Conservation (phyloP, 2,888 invertebrate genomes). For the Barypeithes pellucidus region DNA sequence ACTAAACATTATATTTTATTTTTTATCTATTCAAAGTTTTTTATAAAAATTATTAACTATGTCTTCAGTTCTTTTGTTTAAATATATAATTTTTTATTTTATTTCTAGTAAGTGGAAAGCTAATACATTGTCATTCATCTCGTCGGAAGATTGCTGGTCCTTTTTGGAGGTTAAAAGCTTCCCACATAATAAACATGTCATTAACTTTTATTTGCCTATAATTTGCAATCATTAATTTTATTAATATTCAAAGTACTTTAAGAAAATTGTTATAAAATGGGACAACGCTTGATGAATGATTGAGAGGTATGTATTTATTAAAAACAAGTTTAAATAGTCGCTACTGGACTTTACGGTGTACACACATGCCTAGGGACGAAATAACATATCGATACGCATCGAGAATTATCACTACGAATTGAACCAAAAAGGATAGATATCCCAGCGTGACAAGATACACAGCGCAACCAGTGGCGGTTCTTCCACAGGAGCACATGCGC, state of each 20-base stretch:
- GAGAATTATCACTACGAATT: no score
- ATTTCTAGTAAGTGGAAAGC: slow-evolving; percentile 1
- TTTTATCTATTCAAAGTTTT: no score
- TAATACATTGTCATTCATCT: slow-evolving; percentile 2
- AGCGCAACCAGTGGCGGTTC: no score
- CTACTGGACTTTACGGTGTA: slow-evolving; percentile 12
- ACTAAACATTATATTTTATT: no score
- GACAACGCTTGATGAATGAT: slow-evolving; percentile 22
- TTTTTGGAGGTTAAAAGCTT: slow-evolving; percentile 18
- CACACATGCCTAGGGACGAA: not conserved
- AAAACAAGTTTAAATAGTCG: slow-evolving; percentile 5
- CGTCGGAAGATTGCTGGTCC: not conserved
- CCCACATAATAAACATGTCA: slow-evolving; percentile 15
- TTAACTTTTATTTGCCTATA: slow-evolving; percentile 21
- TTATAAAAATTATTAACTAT: no score
- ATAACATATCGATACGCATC: slow-evolving; percentile 1
- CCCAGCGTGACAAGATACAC: no score
- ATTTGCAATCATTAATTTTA: slow-evolving; percentile 23
- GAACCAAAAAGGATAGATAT: no score
- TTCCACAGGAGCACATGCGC: no score
- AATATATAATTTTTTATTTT: not conserved
- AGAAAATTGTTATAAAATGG: slow-evolving; percentile 11
- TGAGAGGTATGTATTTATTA: not conserved
- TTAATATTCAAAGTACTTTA: slow-evolving; percentile 14
- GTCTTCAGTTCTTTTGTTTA: no score